phyloP scores from a whole-genome alignment of 2,113 vertebrate species.

The Lathamus discolor region DNA sequence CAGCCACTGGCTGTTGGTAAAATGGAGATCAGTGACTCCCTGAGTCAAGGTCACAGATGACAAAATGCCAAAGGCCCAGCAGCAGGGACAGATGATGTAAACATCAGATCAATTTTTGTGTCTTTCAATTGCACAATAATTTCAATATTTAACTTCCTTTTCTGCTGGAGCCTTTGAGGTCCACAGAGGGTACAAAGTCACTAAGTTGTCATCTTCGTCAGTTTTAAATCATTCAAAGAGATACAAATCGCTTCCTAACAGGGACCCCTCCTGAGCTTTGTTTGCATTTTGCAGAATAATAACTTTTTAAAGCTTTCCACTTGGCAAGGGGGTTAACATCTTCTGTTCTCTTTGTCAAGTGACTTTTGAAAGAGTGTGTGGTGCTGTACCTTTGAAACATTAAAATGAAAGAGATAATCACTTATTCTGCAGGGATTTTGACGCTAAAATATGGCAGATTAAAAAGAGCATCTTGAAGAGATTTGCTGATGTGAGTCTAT shows the following conservation, averaged over 20 bases:
- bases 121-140: slow-evolving; percentile 44
- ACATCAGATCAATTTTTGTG: slow-evolving; percentile 48
- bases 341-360: slow-evolving; percentile 19
- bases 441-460: slow-evolving; percentile 2
- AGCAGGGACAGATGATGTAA: slow-evolving; percentile 46
- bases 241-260: slow-evolving; percentile 18
- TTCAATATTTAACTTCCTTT: slow-evolving; percentile 63
- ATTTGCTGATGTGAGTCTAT: slow-evolving; percentile 15
- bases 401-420: slow-evolving; percentile 2
- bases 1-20: slow-evolving; percentile 56
- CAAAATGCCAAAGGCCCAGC: slow-evolving; percentile 58
- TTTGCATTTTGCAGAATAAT: slow-evolving; percentile 58
- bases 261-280: slow-evolving; percentile 30
- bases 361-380: slow-evolving; percentile 10
- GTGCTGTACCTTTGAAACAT: background rate
- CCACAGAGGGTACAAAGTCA: slow-evolving; percentile 39
- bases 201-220: background rate
- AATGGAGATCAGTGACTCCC: slow-evolving; percentile 45
- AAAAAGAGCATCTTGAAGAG: slow-evolving; percentile 21
- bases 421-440: slow-evolving; percentile 12
- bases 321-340: background rate
- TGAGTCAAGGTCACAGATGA: slow-evolving; percentile 70
- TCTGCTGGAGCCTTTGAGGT: background rate
- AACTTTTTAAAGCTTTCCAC: slow-evolving; percentile 2
- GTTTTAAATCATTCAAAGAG: slow-evolving; percentile 33